Percentiles rank a stretch among this genome's conserved stretches.
These are phyloP conservation scores for Drosophila saltans DNA, from an alignment of 1,140 invertebrate species.

Conservation along the genomic window DNA sequence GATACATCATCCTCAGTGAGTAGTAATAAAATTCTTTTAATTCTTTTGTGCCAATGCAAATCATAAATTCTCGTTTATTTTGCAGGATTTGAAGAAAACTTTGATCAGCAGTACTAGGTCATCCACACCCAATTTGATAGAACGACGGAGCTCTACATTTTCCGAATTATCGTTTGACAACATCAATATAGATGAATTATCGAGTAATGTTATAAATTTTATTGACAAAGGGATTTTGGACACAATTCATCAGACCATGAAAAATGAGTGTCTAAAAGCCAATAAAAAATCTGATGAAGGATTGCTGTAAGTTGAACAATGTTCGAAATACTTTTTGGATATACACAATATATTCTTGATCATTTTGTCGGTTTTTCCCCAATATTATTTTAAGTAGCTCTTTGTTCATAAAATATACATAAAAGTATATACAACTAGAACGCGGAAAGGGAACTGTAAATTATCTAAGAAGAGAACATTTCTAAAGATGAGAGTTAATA, in stretches of 20 bases:
- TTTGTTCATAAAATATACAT: too few species aligned
- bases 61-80: not conserved
- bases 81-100: not conserved
- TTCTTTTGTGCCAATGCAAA: not conserved
- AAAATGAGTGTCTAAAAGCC: slow-evolving; percentile 26
- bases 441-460: too few species aligned
- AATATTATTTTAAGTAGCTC: too few species aligned
- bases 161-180: slow-evolving; percentile 30
- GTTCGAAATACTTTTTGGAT: too few species aligned
- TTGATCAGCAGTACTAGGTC: not conserved
- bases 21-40: not conserved
- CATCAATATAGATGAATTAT: not conserved
- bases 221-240: slow-evolving; percentile 30
- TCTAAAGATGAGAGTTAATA: too few species aligned
- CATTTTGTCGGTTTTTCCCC: too few species aligned
- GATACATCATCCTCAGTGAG: slow-evolving; percentile 28
- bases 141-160: slow-evolving; percentile 33
- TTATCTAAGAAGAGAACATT: too few species aligned
- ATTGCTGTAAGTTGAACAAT: slow-evolving; percentile 49
- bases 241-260: slow-evolving; percentile 38
- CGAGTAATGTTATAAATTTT: slow-evolving; percentile 15
- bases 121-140: not conserved
- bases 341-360: too few species aligned
- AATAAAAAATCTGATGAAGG: slow-evolving; percentile 33
- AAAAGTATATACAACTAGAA: too few species aligned